Conservation (phyloP, 2,797 vertebrate species). For the Cryptoblepharus egeriae region DNA sequence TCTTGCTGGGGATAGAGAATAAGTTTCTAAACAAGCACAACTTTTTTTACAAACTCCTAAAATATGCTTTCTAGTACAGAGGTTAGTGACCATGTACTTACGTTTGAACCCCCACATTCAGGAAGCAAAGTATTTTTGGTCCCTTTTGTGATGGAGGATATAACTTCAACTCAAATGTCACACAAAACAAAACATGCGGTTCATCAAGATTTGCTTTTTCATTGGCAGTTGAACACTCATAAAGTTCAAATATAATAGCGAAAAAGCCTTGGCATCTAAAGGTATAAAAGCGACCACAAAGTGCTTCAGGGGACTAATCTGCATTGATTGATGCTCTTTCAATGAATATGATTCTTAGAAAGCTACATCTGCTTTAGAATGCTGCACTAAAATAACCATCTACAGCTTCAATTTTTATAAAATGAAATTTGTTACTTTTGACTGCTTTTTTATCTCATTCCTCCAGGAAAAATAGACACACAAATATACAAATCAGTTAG, state of each 20-base stretch:
- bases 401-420: fast-evolving
- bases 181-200: neutral
- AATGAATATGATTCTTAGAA: neutral
- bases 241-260: neutral
- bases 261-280: neutral
- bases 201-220: neutral
- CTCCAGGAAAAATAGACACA: constrained; percentile 10
- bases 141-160: neutral
- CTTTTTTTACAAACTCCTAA: too few relatives aligned
- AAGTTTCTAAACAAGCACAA: neutral
- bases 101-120: neutral
- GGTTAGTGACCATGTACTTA: neutral
- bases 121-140: neutral
- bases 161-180: neutral
- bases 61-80: neutral
- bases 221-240: neutral
- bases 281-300: neutral
- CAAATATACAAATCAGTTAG: neutral
- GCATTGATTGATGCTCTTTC: fast-evolving
- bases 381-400: neutral
- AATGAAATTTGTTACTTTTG: neutral
- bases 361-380: neutral
- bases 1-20: neutral
- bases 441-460: neutral
- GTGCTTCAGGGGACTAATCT: neutral